Evolutionary conservation across 2,113 vertebrate genomes (phyloP), one percentile per base, ranked within the genome.

Genomic region (Machaerirhynchus nigripectus): DNA sequence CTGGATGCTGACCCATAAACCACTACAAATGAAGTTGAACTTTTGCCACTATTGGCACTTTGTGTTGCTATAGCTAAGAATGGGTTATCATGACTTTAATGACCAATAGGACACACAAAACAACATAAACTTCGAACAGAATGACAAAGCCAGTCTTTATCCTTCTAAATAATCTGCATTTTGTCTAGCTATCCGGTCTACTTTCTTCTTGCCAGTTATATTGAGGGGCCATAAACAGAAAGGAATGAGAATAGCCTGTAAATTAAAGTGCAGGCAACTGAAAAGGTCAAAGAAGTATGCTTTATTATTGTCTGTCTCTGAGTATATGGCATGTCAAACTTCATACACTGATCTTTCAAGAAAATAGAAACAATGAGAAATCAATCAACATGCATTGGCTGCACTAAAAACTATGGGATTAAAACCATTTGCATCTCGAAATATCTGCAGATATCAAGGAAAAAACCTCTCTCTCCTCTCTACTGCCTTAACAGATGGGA

Each of bases 361-460:
- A 76, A 95, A 95, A 79, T 19, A 88, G 67, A 95, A 95, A 88
- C 79, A 90, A 93, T 46, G 37, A 87, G 70, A 61, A 87, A 83
- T 91, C 55, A 93, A 93, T 79, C 84, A 79, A 37, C 13, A 52
- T 21, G 6, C 13, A 78, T 35, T 2, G 4, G 78, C 49, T 52
- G 2, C 35, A 31, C 20, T 63, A 30, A 61, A 68, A 94, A 35
- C 10, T 1, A 81, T 31, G 65, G 6, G 28, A 65, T 24, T 46
- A 24, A 74, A 69, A 69, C 12, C 2, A 35, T 27, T 35, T 57
- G 5, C 37, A 50, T 53, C 53, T 76, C 5, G 4, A 73, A 87
- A 61, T 37, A 31, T 18, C 26, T 64, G 37, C 18, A 61, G 31
- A 20, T 44, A 78, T 21, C 24, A 69, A 53, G 44, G 60, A 65